Evolutionary conservation across 2,888 invertebrate species (phyloP), one percentile per base, ranked within the genome.

Genomic region (Margaritifera margaritifera): DNA sequence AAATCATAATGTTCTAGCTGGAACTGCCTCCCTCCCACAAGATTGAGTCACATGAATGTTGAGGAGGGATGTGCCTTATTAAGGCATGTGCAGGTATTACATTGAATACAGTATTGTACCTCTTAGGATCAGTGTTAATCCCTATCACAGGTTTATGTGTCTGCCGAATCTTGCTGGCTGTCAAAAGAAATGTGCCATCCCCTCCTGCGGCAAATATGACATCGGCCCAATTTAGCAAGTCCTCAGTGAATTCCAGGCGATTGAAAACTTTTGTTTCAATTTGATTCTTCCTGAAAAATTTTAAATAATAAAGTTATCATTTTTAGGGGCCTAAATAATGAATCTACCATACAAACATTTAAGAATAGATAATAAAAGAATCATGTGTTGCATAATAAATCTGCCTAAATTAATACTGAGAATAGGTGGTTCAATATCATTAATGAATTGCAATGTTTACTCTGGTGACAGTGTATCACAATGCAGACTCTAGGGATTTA

Each of bases 121-220:
- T 90, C 25, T 93, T 93, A 0, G 98, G 98, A 87, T 98, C 96
- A 24, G 98, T 98, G 91, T 99, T 99, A 83, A 99, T 95, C 0
- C 99, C 99, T 82, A 99, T 94, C 69, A 99, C 94, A n/a, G 98
- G 96, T 86, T 96, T 98, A 77, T 93, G 92, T 84, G 90, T 91
- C 80, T 94, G 92, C 66, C 92, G 91, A 31, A 98, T 93, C 89
- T 94, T 93, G 85, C 95, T 96, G 8, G 99, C 96, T 0, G 97
- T 97, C 82, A 98, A 91, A 51, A 99, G 92, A 91, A 97, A 99
- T 3, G 99, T 99, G 0, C 99, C 99, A 90, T 99, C 99, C 0
- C 99, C 99, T 8, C 99, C 99, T 66, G 91, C 91, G 27, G 91
- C 90, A 64, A 92, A 87, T 11, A 92, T 86, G 18, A 90, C 90